Conservation (phyloP, 2,113 vertebrate genomes). For the Cervus canadensis region DNA sequence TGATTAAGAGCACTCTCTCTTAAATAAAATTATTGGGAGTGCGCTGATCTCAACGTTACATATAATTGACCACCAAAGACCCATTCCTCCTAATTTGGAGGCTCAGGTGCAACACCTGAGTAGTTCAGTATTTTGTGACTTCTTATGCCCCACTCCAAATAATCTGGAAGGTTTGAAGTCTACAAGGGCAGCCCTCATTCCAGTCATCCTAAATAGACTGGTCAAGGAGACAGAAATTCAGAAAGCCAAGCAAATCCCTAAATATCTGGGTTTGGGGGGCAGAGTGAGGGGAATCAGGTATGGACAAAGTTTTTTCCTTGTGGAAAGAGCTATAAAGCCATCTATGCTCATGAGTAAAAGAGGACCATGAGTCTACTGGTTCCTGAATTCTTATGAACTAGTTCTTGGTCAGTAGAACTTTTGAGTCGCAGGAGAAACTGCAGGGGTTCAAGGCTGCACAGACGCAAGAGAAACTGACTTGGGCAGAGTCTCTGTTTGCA, state of each 20-base stretch:
- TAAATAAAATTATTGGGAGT: not conserved
- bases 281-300: accelerated
- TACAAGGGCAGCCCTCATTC: not conserved
- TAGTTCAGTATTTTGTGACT: not conserved
- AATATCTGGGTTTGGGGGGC: not conserved
- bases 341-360: not conserved
- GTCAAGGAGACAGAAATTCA: not conserved
- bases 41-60: not conserved
- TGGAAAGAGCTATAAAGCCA: not conserved
- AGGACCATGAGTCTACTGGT: not conserved
- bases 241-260: not conserved
- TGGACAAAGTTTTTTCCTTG: not conserved
- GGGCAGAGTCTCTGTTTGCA: not conserved
- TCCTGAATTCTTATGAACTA: not conserved
- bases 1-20: not conserved
- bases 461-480: not conserved
- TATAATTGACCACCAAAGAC: not conserved
- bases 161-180: not conserved
- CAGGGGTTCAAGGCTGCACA: not conserved
- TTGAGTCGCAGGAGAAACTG: not conserved
- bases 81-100: not conserved
- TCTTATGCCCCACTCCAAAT: not conserved
- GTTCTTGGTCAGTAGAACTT: not conserved
- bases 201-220: not conserved
- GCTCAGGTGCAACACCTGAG: not conserved